Evolutionary conservation across 2,888 invertebrate species (phyloP).

Genomic region (Pollenia amentaria): DNA sequence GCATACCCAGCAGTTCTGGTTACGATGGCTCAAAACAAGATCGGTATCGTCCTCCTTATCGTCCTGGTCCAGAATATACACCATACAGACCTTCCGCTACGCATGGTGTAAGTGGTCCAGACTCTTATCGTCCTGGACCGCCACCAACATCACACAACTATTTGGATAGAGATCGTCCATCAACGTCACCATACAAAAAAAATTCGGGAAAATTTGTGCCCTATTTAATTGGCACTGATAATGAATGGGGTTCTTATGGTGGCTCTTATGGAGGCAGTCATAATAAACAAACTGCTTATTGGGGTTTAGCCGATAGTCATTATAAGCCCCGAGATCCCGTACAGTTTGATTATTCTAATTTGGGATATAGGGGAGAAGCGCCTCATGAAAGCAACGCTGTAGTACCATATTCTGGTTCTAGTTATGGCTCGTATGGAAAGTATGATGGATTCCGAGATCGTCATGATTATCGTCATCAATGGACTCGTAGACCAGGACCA

Average conservation of each 20-base stretch:
- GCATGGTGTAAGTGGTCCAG: conserved; percentile 75
- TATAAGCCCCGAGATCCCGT: conserved; percentile 82
- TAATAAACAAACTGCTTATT: conserved; percentile 85
- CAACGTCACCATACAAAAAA: conserved; percentile 78
- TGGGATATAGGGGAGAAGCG: conserved; percentile 83
- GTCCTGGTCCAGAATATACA: conserved; percentile 80
- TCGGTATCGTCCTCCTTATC: conserved; percentile 81
- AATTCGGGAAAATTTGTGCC: conserved; percentile 85
- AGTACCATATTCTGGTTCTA: conserved; percentile 85
- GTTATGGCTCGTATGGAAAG: conserved; percentile 79
- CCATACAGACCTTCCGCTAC: conserved; percentile 79
- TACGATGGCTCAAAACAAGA: conserved; percentile 78
- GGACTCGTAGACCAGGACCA: conserved; percentile 84
- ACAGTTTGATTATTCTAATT: conserved; percentile 84
- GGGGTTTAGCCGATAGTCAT: conserved; percentile 85
- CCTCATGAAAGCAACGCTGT: conserved; percentile 84
- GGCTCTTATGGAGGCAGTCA: conserved; percentile 86
- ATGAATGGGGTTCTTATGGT: conserved; percentile 87
- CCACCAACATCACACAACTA: conserved; percentile 80
- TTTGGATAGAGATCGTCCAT: conserved; percentile 78
- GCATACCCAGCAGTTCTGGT: conserved; percentile 82
- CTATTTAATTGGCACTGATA: conserved; percentile 86
- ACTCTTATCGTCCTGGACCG: conserved; percentile 73
- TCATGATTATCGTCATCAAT: conserved; percentile 82
- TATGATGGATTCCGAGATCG: conserved; percentile 78